Percentiles rank a stretch among this genome's conserved stretches.
Conservation (phyloP, 2,888 invertebrate genomes). For the Pogonocherus hispidulus region DNA sequence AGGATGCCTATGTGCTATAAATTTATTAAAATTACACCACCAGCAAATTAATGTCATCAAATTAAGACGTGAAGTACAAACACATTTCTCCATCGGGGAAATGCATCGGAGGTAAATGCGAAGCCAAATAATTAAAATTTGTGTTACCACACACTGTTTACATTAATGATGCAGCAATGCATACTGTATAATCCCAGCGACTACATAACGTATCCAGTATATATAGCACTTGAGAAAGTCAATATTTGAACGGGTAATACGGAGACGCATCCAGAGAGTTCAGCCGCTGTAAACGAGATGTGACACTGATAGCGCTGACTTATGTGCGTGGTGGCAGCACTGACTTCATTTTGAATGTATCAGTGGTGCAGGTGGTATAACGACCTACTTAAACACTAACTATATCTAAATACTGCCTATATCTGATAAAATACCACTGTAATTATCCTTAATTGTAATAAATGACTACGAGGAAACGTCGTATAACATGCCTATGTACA, state of each 20-base stretch:
- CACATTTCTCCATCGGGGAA: background rate
- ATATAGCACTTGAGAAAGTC: slow-evolving; percentile 28
- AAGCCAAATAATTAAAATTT: slow-evolving; percentile 20
- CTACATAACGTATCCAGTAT: slow-evolving; percentile 5
- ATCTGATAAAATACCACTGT: slow-evolving; percentile 57
- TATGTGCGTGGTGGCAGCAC: slow-evolving; percentile 37
- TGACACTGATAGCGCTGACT: slow-evolving; percentile 57
- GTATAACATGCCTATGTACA: slow-evolving; percentile 15
- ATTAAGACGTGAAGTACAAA: background rate
- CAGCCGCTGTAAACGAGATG: slow-evolving; percentile 51
- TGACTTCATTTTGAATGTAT: slow-evolving; percentile 59
- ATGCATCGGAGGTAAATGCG: background rate
- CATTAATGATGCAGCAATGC: slow-evolving; percentile 26
- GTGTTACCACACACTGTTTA: slow-evolving; percentile 16
- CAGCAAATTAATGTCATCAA: background rate
- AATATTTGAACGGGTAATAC: slow-evolving; percentile 26
- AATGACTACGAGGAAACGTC: slow-evolving; percentile 48
- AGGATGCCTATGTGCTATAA: too few relatives aligned
- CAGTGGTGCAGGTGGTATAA: slow-evolving; percentile 60
- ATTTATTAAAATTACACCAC: too few relatives aligned
- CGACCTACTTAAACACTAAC: slow-evolving; percentile 56
- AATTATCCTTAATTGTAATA: slow-evolving; percentile 62
- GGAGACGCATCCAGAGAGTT: slow-evolving; percentile 38
- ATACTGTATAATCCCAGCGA: slow-evolving; percentile 6
- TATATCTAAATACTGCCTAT: slow-evolving; percentile 44